Percentiles rank a stretch among this genome's conserved stretches.
These are phyloP conservation scores for Chalcis sispes DNA, from an alignment of 2,888 invertebrate genomes.

Conservation along the genomic window DNA sequence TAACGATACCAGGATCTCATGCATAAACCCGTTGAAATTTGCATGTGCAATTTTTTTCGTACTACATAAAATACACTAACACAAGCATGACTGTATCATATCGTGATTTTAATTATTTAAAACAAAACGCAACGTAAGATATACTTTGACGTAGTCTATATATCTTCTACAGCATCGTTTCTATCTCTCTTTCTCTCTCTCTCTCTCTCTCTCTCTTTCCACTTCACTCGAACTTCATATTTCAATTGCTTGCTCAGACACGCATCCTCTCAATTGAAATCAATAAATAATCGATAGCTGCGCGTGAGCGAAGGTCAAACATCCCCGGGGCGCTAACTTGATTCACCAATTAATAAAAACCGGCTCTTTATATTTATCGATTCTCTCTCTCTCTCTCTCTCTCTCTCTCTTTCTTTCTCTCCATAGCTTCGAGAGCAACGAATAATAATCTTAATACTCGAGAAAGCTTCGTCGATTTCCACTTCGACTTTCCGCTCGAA, in stretches of 20 bases:
- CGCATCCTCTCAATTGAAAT: conserved; percentile 21
- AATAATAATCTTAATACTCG: conserved; percentile 5
- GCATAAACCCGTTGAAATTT: conserved; percentile 18
- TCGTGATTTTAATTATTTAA: no score
- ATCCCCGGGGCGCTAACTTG: conserved; percentile 18
- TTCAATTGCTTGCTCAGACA: conserved; percentile 4
- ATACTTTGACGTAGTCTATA: no score
- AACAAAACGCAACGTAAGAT: no score
- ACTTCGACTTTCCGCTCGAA: no score
- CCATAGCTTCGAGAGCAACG: no score
- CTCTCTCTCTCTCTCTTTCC: not conserved
- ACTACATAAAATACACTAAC: not conserved
- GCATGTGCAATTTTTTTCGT: not conserved
- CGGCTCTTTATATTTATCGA: conserved; percentile 23
- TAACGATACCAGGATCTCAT: conserved; percentile 26
- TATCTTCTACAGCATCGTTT: no score
- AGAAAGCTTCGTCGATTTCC: conserved; percentile 8
- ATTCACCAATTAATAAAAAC: conserved; percentile 16
- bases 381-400: conserved; percentile 7
- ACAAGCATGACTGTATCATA: no score
- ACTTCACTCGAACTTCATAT: not conserved
- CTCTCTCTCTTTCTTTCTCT: not conserved
- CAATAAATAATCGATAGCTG: conserved; percentile 25
- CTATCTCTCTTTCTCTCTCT: not conserved
- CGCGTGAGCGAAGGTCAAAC: conserved; percentile 9